Base-by-base conservation (phyloP, 2,888 invertebrate species). In the Melolontha melolontha region DNA sequence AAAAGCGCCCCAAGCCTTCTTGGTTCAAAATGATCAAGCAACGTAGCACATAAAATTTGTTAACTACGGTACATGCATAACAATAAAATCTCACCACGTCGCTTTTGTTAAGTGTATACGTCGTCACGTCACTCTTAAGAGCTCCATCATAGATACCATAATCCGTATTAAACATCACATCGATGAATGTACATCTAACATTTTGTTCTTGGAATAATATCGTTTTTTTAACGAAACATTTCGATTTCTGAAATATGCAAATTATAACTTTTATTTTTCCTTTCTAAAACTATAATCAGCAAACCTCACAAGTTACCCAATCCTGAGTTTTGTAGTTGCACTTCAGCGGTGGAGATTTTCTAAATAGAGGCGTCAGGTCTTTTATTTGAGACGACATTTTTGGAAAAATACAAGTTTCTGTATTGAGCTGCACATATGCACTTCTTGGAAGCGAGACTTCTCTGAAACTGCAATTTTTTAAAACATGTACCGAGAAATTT, bases 211-310 rank as follows among this genome's bases (percentile, higher is more conserved):
- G 12, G 5, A 5, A 5, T 12, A 42, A 29, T 7, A 50, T 51
- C n/a, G 10, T 5, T 10, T 50, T 14, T 51, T 12, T 64, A 12
- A 64, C 41, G 11, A n/a, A 42, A 40, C 64, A 64, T n/a, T 11
- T n/a, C 12, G 64, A 41, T 41, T 64, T 51, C 64, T 64, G 17
- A 64, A 64, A 64, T 50, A 49, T 47, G 12, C n/a, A 11, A 42
- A 17, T 17, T 11, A 34, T n/a, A 42, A 1, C 1, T 41, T 16
- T 8, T 5, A 40, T 47, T 34, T 50, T 49, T 14, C 6, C 5
- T 39, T 1, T 10, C 4, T n/a, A 27, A 42, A 44, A 22, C 1
- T 12, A 44, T 2, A 27, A 34, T 8, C 4, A 10, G 34, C 57
- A 27, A 29, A 57, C 57, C 57, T 57, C 42, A 22, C 57, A 57